phyloP scores from a whole-genome alignment of 2,113 vertebrate genomes.

The Lamprologus tigripictilis region DNA sequence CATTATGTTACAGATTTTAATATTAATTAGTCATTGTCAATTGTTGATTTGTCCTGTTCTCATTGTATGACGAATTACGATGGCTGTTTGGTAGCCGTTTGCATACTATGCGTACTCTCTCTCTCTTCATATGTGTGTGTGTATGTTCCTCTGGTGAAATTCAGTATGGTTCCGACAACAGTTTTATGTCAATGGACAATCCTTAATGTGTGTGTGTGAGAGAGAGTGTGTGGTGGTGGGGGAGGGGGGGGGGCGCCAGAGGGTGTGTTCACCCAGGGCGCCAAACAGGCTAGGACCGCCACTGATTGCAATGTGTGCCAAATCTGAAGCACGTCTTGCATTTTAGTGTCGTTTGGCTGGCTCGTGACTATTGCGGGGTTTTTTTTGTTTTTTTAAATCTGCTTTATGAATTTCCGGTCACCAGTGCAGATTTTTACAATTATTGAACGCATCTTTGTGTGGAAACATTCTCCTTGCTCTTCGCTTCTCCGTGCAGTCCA shows the following conservation, averaged over 20 bases:
- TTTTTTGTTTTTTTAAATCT: neutral
- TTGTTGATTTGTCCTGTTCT: no score
- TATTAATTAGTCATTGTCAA: no score
- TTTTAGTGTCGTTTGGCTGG: neutral
- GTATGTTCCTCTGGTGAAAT: no score
- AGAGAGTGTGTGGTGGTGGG: no score
- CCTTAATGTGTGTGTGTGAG: no score
- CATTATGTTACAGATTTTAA: no score
- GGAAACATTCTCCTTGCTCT: neutral
- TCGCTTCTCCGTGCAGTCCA: slow-evolving; percentile 59
- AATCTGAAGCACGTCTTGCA: neutral
- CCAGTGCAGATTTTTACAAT: neutral
- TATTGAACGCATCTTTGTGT: neutral
- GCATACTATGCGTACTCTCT: no score
- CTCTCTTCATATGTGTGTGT: no score
- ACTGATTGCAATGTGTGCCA: neutral
- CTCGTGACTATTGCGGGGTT: neutral
- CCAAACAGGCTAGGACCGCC: neutral
- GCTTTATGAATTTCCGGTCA: neutral
- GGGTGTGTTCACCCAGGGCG: neutral
- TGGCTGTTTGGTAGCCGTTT: no score
- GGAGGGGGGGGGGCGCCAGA: rapidly evolving
- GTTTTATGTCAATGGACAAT: no score
- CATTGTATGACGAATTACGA: no score
- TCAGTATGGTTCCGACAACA: no score